Conservation (phyloP, 1,140 invertebrate genomes). For the Caligus rogercresseyi region DNA sequence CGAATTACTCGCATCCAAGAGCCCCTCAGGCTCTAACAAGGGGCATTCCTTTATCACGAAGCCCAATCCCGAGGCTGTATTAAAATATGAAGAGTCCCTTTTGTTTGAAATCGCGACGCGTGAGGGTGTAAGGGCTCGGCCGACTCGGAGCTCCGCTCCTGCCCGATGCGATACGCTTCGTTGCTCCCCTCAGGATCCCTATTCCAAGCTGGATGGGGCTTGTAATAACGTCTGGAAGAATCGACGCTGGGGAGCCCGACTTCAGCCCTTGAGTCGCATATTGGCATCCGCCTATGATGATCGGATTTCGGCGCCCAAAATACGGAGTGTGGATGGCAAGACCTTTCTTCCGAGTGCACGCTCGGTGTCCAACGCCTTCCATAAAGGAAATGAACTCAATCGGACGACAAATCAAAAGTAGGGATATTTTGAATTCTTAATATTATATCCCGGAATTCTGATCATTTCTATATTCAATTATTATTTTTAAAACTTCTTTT, state of each 20-base stretch:
- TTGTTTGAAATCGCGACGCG: not conserved
- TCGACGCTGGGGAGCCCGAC: not conserved
- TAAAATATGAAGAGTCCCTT: not conserved
- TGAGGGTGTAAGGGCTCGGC: not conserved
- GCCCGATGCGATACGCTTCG: not conserved
- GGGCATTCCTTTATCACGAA: not conserved
- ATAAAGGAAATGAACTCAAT: not conserved
- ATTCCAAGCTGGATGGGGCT: not conserved
- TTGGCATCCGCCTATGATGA: conserved; percentile 5
- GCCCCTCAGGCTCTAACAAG: not conserved
- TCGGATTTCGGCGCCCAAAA: not conserved
- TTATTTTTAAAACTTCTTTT: no score
- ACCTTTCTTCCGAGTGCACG: not conserved
- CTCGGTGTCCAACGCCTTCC: not conserved
- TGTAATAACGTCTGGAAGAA: not conserved
- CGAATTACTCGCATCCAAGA: not conserved
- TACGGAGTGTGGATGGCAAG: not conserved
- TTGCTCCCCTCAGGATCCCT: not conserved
- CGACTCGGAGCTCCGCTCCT: not conserved
- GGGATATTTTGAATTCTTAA: not conserved
- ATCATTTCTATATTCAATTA: not conserved
- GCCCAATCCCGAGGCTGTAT: not conserved
- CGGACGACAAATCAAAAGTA: not conserved
- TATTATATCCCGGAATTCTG: not conserved
- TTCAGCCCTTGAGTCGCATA: not conserved